These are phyloP conservation scores for Gymnarchus niloticus DNA, from an alignment of 2,113 vertebrate species.

Conservation along the genomic window DNA sequence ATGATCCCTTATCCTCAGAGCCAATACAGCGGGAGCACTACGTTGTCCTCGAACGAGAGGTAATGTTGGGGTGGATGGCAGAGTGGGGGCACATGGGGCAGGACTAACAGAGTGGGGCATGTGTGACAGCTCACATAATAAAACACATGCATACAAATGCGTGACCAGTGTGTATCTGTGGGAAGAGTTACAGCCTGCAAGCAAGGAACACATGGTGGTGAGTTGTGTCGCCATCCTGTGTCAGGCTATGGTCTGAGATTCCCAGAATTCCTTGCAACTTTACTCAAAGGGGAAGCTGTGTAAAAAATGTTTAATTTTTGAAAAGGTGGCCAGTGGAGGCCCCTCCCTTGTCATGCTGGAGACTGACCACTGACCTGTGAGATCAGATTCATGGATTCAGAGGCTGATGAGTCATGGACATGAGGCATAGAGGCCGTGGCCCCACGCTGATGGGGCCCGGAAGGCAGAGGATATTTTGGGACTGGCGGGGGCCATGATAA, in stretches of 20 bases:
- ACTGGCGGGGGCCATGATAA: slow-evolving; percentile 44
- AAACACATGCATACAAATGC: too few species aligned
- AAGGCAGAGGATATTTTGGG: slow-evolving; percentile 6
- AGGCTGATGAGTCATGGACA: slow-evolving; percentile 44
- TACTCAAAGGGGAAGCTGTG: not conserved
- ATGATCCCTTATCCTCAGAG: too few species aligned
- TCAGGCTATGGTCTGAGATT: not conserved
- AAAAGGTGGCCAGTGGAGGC: slow-evolving; percentile 48
- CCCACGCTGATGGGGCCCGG: not conserved
- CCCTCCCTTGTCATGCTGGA: slow-evolving; percentile 15
- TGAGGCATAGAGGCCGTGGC: slow-evolving; percentile 34
- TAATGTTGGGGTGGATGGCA: too few species aligned
- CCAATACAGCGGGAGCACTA: too few species aligned
- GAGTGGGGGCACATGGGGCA: too few species aligned
- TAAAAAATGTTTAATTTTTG: slow-evolving; percentile 51
- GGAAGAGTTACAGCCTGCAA: too few species aligned
- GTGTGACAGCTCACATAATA: too few species aligned
- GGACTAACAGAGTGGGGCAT: too few species aligned
- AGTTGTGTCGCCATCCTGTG: too few species aligned
- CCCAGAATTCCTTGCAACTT: not conserved
- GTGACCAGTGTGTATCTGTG: too few species aligned
- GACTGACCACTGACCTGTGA: slow-evolving; percentile 37
- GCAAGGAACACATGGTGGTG: too few species aligned
- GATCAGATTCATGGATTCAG: slow-evolving; percentile 36
- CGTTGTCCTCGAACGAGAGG: too few species aligned